Percentiles rank a stretch among this genome's conserved stretches.
Conservation (phyloP, 1,140 invertebrate species). For the Triops longicaudatus region DNA sequence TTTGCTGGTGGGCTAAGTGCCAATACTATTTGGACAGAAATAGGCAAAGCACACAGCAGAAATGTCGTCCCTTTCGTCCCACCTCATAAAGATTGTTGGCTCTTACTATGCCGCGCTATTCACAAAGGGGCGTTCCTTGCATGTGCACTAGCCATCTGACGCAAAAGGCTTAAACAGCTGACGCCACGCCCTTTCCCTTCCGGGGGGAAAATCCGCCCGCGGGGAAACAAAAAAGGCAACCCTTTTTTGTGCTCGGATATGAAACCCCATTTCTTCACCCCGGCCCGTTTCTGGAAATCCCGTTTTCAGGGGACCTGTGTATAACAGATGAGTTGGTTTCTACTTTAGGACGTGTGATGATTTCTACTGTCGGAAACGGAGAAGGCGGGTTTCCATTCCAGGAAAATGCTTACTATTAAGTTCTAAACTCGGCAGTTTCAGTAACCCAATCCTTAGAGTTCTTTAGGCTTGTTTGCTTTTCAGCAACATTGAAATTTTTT, state of each 20-base stretch:
- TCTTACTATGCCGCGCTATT: background rate
- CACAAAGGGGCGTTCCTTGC: background rate
- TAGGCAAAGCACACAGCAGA: background rate
- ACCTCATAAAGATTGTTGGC: conserved; percentile 7
- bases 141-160: background rate
- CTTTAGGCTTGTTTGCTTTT: no score
- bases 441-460: no score
- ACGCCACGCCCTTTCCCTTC: background rate
- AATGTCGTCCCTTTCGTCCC: background rate
- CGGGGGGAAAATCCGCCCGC: background rate
- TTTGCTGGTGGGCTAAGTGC: background rate
- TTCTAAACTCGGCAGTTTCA: no score
- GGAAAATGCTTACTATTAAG: no score
- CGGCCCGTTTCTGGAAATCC: background rate
- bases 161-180: background rate
- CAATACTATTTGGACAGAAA: background rate
- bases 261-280: no score
- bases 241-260: no score
- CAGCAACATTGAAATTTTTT: no score
- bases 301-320: background rate
- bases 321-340: background rate
- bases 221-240: no score
- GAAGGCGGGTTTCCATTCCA: no score
- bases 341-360: background rate
- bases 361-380: no score